Evolutionary conservation across 2,888 invertebrate species (phyloP).

Genomic region (Neria commutata): DNA sequence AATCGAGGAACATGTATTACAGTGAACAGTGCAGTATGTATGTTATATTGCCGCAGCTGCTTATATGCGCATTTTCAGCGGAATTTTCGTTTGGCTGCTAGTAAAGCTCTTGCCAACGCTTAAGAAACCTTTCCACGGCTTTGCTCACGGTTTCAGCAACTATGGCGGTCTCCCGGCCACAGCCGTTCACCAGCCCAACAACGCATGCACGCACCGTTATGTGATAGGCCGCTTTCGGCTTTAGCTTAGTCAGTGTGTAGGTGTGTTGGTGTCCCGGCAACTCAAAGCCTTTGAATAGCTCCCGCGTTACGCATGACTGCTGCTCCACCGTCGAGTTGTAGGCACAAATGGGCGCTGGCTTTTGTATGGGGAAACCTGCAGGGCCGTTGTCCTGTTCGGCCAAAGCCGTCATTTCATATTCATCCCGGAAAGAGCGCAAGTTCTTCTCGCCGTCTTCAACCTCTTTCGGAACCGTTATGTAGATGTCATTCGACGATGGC

Average conservation of each 20-base stretch:
- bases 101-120: no score
- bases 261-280: conserved; percentile 39
- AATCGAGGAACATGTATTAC: no score
- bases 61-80: no score
- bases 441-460: no score
- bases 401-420: conserved; percentile 27
- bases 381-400: conserved; percentile 42
- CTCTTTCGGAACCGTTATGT: no score
- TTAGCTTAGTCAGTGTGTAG: conserved; percentile 35
- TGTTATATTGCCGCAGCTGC: not conserved
- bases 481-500: no score
- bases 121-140: no score
- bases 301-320: conserved; percentile 39
- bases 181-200: conserved; percentile 42
- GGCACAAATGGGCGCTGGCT: conserved; percentile 34
- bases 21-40: not conserved
- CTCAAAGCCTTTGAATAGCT: conserved; percentile 33
- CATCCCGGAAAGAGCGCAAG: no score
- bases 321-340: conserved; percentile 32
- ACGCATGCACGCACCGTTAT: conserved; percentile 53
- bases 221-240: conserved; percentile 40
- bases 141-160: conserved; percentile 38
- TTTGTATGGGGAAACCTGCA: conserved; percentile 32
- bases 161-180: conserved; percentile 45
- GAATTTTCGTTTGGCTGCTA: no score